A percentile compares a stretch with the other conserved stretches of the same genome.
Conservation (phyloP, 2,113 vertebrate species). For the Elaphurus davidianus region DNA sequence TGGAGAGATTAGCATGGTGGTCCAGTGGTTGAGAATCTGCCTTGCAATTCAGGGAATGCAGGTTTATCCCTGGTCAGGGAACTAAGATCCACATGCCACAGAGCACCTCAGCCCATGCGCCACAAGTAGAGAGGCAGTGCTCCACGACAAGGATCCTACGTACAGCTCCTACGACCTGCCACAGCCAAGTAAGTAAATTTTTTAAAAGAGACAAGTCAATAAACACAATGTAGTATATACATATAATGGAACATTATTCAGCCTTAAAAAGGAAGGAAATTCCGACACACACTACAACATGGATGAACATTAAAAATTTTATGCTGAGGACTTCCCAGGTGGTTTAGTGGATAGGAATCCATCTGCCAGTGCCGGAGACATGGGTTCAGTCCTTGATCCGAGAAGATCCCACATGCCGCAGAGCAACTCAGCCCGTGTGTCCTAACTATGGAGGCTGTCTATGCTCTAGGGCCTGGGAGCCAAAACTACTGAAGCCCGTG, state of each 20-base stretch:
- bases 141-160: fast-evolving
- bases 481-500: fast-evolving
- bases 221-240: background rate
- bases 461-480: background rate
- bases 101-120: fast-evolving
- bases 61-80: background rate
- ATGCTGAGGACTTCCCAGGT: background rate
- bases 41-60: background rate
- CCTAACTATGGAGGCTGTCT: background rate
- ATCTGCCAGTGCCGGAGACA: background rate
- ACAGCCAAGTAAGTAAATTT: background rate
- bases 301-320: background rate
- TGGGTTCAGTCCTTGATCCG: background rate
- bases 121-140: background rate
- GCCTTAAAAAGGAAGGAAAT: background rate
- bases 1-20: background rate
- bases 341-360: background rate
- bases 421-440: background rate
- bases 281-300: too few species aligned
- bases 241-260: background rate
- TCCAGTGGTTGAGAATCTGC: background rate
- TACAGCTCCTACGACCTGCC: fast-evolving
- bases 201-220: background rate
- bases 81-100: background rate
- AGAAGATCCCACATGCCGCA: background rate